Evolutionary conservation across 2,888 invertebrate species (phyloP).

Genomic region (Argyresthia goedartella): DNA sequence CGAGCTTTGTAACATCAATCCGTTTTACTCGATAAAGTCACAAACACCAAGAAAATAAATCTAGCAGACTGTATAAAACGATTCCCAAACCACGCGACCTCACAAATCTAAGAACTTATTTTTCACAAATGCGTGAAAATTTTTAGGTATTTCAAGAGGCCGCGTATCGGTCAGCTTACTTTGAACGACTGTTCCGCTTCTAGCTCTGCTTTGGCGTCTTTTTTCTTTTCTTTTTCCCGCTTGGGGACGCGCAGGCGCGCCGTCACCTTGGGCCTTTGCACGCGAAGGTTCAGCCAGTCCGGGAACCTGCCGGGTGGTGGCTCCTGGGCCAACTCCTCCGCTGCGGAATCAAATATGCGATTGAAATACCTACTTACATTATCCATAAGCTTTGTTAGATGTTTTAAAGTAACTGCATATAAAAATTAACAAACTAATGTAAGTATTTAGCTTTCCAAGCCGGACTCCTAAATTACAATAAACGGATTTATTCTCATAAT

Average conservation of each 20-base stretch:
- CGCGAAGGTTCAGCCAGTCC: constrained; percentile 55
- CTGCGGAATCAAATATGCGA: constrained; percentile 26
- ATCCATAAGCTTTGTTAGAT: not conserved
- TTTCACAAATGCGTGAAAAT: too few relatives aligned
- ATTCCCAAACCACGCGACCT: too few relatives aligned
- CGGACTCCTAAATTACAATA: too few relatives aligned
- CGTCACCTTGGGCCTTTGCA: constrained; percentile 45
- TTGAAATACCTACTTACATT: not conserved
- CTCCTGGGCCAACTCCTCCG: constrained; percentile 57
- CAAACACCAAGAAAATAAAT: too few relatives aligned
- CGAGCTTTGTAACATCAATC: too few relatives aligned
- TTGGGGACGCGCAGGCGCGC: constrained; percentile 28
- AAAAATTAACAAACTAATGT: not conserved
- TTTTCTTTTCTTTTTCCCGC: constrained; percentile 20
- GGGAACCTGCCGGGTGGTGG: constrained; percentile 55
- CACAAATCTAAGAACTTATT: too few relatives aligned
- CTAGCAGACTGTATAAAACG: too few relatives aligned
- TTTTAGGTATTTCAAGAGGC: too few relatives aligned
- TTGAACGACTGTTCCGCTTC: constrained; percentile 36
- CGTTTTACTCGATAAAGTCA: too few relatives aligned
- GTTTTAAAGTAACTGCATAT: not conserved
- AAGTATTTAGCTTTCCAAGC: too few relatives aligned
- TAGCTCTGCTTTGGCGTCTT: constrained; percentile 17
- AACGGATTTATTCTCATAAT: too few relatives aligned
- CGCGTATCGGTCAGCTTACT: constrained; percentile 32